Evolutionary conservation across 2,797 vertebrate genomes (phyloP).

Genomic region (Ctenopoma kingsleyae): DNA sequence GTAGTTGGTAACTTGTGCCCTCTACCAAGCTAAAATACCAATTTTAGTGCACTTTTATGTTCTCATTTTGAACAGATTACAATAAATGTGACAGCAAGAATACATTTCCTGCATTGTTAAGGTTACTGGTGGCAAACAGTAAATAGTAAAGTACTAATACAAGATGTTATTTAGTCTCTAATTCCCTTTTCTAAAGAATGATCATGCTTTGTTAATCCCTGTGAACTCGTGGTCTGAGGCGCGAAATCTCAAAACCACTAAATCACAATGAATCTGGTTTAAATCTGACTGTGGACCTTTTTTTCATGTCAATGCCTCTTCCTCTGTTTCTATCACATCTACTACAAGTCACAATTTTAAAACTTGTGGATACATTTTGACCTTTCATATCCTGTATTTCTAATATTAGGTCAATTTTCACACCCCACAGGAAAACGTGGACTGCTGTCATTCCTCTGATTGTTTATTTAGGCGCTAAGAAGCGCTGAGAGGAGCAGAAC

Average conservation of each 20-base stretch:
- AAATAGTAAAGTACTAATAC: no score
- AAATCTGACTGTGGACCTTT: no score
- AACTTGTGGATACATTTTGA: neutral
- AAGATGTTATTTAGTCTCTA: no score
- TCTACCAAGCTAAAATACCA: conserved; percentile 1
- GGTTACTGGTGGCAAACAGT: neutral
- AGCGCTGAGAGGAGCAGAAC: conserved; percentile 25
- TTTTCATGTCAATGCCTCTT: neutral
- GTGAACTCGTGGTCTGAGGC: no score
- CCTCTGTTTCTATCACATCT: neutral
- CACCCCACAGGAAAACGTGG: neutral
- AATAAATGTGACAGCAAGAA: no score
- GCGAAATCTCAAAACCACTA: no score
- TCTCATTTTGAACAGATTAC: no score
- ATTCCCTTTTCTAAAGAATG: no score
- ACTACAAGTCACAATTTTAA: neutral
- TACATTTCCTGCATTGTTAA: neutral
- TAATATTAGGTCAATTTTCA: neutral
- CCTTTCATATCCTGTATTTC: neutral
- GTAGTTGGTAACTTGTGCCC: conserved; percentile 42
- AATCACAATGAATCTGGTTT: no score
- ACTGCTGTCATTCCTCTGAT: conserved; percentile 5
- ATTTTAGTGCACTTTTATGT: neutral
- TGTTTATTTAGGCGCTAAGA: conserved; percentile 9
- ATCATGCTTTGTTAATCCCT: no score